Conservation (phyloP, 2,888 invertebrate genomes). For the Drosophila basisetae region DNA sequence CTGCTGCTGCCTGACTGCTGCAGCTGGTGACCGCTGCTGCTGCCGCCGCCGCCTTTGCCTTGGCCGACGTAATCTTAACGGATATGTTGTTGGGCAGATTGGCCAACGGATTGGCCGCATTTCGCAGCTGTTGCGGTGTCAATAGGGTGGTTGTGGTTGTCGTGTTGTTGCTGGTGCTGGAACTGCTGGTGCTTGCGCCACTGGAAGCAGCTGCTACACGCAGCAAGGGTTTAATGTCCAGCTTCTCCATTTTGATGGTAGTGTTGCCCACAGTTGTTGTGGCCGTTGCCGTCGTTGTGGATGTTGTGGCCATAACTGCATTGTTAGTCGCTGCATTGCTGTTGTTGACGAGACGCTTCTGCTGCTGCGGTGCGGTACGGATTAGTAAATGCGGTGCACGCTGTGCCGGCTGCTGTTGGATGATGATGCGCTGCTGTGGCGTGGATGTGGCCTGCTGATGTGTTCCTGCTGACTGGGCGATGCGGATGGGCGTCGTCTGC, state of each 20-base stretch:
- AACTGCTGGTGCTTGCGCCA: conserved; percentile 38
- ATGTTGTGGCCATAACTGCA: conserved; percentile 22
- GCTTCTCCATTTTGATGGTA: conserved; percentile 83
- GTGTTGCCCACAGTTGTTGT: conserved; percentile 72
- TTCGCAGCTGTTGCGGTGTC: conserved; percentile 75
- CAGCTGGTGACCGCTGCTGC: conserved; percentile 44
- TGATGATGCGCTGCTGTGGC: conserved; percentile 47
- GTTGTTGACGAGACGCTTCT: conserved; percentile 64
- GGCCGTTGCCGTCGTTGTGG: conserved; percentile 29
- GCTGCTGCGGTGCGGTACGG: conserved; percentile 45
- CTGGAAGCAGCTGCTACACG: conserved; percentile 43
- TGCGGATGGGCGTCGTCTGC: conserved; percentile 28
- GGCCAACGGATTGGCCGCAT: conserved; percentile 80
- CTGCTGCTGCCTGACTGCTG: conserved; percentile 48
- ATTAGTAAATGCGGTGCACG: conserved; percentile 54
- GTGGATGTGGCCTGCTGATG: conserved; percentile 19
- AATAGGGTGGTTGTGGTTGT: conserved; percentile 63
- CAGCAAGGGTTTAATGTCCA: conserved; percentile 82
- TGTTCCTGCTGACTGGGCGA: conserved; percentile 21
- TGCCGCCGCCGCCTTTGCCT: conserved; percentile 74
- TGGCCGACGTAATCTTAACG: conserved; percentile 83
- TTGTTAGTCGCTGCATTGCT: conserved; percentile 32
- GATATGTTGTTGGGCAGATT: conserved; percentile 84
- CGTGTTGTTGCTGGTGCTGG: conserved; percentile 55
- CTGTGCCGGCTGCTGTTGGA: conserved; percentile 67